phyloP scores from a whole-genome alignment of 2,888 invertebrate species.

The Thymelicus lineola region DNA sequence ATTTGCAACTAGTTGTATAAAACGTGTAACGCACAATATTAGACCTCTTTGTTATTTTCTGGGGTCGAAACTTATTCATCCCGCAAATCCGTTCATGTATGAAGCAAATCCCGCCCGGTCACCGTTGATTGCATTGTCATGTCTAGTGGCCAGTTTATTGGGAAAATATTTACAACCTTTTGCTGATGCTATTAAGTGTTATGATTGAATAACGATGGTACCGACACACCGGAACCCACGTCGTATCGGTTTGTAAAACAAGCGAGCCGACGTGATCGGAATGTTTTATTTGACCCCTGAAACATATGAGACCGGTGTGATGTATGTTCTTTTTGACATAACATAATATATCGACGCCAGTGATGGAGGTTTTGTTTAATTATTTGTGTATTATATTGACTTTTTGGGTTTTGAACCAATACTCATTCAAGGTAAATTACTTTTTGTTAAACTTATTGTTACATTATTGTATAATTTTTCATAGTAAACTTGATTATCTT shows the following conservation, averaged over 20 bases:
- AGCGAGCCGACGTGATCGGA: slow-evolving; percentile 83
- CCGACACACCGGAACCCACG: slow-evolving; percentile 62
- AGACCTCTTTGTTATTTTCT: slow-evolving; percentile 81
- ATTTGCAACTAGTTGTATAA: slow-evolving; percentile 78
- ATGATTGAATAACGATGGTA: slow-evolving; percentile 45
- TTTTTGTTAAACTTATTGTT: too few species aligned
- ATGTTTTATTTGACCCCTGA: slow-evolving; percentile 78
- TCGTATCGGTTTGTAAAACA: slow-evolving; percentile 84
- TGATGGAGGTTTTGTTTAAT: slow-evolving; percentile 59
- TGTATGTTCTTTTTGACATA: slow-evolving; percentile 77
- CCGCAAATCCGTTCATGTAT: slow-evolving; percentile 84
- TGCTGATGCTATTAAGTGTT: slow-evolving; percentile 42
- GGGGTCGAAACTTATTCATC: slow-evolving; percentile 85
- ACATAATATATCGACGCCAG: slow-evolving; percentile 59
- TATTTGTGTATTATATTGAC: slow-evolving; percentile 31
- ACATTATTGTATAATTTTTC: too few species aligned
- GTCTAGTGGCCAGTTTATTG: slow-evolving; percentile 62
- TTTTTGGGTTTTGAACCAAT: background rate
- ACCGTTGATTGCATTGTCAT: slow-evolving; percentile 85
- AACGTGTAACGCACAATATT: slow-evolving; percentile 75
- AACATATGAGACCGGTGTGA: slow-evolving; percentile 82
- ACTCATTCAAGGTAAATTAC: too few species aligned
- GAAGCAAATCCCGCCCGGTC: slow-evolving; percentile 84
- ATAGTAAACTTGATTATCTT: too few species aligned
- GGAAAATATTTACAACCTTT: slow-evolving; percentile 50